Base-by-base conservation (phyloP, 2,113 vertebrate species). In the Polyodon spathula region DNA sequence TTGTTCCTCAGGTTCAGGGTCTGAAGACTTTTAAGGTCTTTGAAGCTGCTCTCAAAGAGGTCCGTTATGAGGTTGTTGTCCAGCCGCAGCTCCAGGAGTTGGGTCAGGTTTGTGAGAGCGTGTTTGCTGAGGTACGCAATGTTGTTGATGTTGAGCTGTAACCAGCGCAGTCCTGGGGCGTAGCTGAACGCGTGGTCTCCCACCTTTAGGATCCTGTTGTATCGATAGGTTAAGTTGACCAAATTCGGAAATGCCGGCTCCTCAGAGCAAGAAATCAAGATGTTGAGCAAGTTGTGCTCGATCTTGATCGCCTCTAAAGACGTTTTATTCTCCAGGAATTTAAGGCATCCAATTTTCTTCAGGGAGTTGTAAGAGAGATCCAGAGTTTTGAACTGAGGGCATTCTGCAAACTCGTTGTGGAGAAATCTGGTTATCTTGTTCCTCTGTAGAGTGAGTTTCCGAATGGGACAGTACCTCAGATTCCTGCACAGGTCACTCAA, bases 1-100 rank as follows among this genome's bases (percentile, higher is more conserved):
- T 94, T 95, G 64, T 91, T 84, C 46, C 86, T 80, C 14, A 95
- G 71, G 54, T 88, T 88, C 42, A 94, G 88, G 5, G 9, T 76
- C 65, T 68, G 14, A 51, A 95, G 77, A 0, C 59, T 83, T 10
- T 9, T 1, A 53, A 90, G 75, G 15, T 84, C 75, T 3, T 63
- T 6, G 73, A 95, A 94, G 57, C 70, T 83, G 7, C 61, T 54
- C 0, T 6, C 0, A 38, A 76, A 83, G 59, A 90, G 69, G 67
- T 90, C 83, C 0, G 86, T 88, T 44, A 95, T 74, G 39, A 90
- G 85, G 65, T 93, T 95, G 65, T 89, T 90, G 71, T 90, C 88
- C 15, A 94, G 64, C 4, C 84, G 85, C n/a, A 95, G 80, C 2
- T 68, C 75, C 10, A 17, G 55, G 8, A 93, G 80, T 2, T 43